Evolutionary conservation across 2,888 invertebrate species (phyloP).

Genomic region (Carterocephalus palaemon): DNA sequence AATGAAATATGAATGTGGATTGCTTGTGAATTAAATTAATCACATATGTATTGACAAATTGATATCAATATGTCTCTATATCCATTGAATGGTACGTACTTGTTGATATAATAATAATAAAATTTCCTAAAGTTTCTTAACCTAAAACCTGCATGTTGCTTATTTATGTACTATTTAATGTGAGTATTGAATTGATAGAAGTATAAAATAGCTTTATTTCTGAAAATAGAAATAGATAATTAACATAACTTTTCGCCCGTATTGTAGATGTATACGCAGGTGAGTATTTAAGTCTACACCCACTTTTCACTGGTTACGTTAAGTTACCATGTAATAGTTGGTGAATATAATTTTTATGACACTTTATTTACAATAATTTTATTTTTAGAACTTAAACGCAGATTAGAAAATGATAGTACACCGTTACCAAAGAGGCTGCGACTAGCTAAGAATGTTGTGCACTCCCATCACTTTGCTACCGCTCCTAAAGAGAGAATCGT

Average conservation of each 20-base stretch:
- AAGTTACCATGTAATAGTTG: too few species aligned
- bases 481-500: conserved; percentile 72
- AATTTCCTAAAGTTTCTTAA: conserved; percentile 3
- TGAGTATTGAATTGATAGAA: too few species aligned
- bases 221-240: too few species aligned
- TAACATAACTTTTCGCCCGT: too few species aligned
- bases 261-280: too few species aligned
- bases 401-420: conserved; percentile 58
- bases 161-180: too few species aligned
- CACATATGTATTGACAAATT: not conserved
- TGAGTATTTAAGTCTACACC: too few species aligned
- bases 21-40: too few species aligned
- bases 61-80: conserved; percentile 52
- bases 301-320: too few species aligned
- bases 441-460: conserved; percentile 74
- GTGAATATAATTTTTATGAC: too few species aligned
- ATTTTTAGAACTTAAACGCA: conserved; percentile 68
- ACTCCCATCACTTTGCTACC: conserved; percentile 66
- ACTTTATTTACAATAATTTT: not conserved
- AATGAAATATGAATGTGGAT: not conserved
- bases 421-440: conserved; percentile 73
- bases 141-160: too few species aligned
- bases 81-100: conserved; percentile 59
- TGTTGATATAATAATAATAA: not conserved
- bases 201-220: too few species aligned